phyloP scores from a whole-genome alignment of 2,113 vertebrate species.

The Paramisgurnus dabryanus region DNA sequence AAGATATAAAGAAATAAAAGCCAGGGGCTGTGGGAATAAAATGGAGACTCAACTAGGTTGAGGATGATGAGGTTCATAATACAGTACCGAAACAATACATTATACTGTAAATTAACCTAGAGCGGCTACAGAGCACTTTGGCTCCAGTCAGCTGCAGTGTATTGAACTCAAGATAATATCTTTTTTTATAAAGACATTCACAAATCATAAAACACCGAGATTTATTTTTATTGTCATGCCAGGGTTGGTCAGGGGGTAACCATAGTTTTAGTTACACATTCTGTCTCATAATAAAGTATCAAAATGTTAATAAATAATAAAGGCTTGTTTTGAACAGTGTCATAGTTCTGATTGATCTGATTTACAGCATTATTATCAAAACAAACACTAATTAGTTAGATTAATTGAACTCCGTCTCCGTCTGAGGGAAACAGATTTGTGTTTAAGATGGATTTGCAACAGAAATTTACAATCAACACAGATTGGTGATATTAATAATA shows the following conservation, averaged over 20 bases:
- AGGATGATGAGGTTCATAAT: background rate
- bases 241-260: background rate
- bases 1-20: slow-evolving; percentile 3
- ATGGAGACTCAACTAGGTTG: background rate
- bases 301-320: background rate
- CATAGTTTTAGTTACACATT: background rate
- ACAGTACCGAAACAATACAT: background rate
- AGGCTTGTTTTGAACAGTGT: background rate
- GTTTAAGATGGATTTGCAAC: background rate
- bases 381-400: slow-evolving; percentile 23
- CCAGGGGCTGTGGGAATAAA: background rate
- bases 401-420: background rate
- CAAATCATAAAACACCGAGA: background rate
- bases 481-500: too few relatives aligned
- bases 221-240: background rate
- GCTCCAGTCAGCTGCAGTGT: background rate
- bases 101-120: slow-evolving; percentile 5
- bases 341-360: background rate
- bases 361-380: background rate
- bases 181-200: too few relatives aligned
- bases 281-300: too few relatives aligned
- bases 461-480: background rate
- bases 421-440: background rate
- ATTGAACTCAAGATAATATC: background rate
- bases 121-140: background rate